phyloP scores from a whole-genome alignment of 2,888 invertebrate species.

The Caenorhabditis sp. region DNA sequence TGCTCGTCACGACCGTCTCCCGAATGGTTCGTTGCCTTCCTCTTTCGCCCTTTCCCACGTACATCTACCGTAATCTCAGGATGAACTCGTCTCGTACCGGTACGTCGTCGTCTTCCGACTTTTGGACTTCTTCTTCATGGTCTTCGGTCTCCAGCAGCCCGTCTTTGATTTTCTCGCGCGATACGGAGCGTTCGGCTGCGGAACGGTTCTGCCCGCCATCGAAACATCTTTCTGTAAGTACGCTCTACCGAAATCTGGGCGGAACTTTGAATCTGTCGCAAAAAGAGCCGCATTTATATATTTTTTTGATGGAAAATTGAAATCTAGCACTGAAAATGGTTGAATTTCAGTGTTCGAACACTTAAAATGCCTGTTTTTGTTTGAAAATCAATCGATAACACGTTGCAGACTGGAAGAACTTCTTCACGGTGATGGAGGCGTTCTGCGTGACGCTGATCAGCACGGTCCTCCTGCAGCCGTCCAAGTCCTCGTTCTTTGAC shows the following conservation, averaged over 20 bases:
- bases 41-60: too few relatives aligned
- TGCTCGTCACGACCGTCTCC: slow-evolving; percentile 76
- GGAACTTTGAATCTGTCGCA: too few relatives aligned
- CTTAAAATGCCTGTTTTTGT: too few relatives aligned
- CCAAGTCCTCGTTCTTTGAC: slow-evolving; percentile 70
- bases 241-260: too few relatives aligned
- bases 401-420: slow-evolving; percentile 76
- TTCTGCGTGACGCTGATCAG: slow-evolving; percentile 76
- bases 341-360: too few relatives aligned
- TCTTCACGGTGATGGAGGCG: slow-evolving; percentile 74
- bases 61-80: too few relatives aligned
- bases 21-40: too few relatives aligned
- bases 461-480: slow-evolving; percentile 74
- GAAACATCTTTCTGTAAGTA: slow-evolving; percentile 68
- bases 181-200: slow-evolving; percentile 68
- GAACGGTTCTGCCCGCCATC: slow-evolving; percentile 61
- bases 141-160: slow-evolving; percentile 73
- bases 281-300: not conserved
- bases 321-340: too few relatives aligned
- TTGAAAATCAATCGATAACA: not conserved
- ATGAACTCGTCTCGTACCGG: slow-evolving; percentile 73
- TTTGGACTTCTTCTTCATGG: slow-evolving; percentile 68
- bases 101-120: slow-evolving; percentile 71
- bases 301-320: too few relatives aligned
- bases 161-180: slow-evolving; percentile 76